A percentile compares a stretch with the other conserved stretches of the same genome.
These are phyloP conservation scores for Halichondria panicea DNA, from an alignment of 37 sponge, comb jelly and placozoan genomes.

Conservation along the genomic window DNA sequence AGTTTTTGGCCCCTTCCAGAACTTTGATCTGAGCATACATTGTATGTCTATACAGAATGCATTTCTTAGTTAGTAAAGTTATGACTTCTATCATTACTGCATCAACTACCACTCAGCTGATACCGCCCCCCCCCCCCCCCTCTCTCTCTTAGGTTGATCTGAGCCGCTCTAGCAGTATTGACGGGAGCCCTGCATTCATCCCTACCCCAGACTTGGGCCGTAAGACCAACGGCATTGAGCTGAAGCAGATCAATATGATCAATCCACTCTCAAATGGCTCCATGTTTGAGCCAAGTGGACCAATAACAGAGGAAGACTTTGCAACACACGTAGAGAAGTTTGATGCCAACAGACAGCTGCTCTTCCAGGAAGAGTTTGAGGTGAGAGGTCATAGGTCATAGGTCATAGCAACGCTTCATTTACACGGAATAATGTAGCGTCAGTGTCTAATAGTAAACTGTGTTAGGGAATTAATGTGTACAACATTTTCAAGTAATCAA, in stretches of 20 bases:
- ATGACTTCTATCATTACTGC: too few relatives aligned
- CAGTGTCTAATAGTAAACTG: too few relatives aligned
- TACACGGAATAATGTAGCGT: too few relatives aligned
- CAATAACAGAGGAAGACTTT: conserved; percentile 25
- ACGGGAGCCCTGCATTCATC: neutral
- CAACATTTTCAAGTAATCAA: neutral
- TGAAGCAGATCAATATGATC: neutral
- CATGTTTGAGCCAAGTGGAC: conserved; percentile 21
- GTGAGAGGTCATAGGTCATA: too few relatives aligned
- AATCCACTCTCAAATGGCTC: neutral
- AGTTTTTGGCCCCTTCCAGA: too few relatives aligned
- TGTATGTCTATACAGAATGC: too few relatives aligned
- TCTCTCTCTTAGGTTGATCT: neutral
- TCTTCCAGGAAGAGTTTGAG: conserved; percentile 51
- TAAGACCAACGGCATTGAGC: conserved; percentile 11
- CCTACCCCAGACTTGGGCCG: conserved; percentile 22
- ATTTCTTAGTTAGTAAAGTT: too few relatives aligned
- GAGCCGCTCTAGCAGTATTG: neutral
- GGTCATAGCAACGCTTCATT: too few relatives aligned
- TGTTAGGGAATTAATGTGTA: too few relatives aligned
- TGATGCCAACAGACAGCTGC: conserved; percentile 45
- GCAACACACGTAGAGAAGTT: conserved; percentile 43
- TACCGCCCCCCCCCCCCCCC: neutral
- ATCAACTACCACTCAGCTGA: neutral
- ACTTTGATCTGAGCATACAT: too few relatives aligned